Percentiles rank a stretch among this genome's conserved stretches.
phyloP scores from a whole-genome alignment of 2,797 vertebrate genomes.

The Mormyrops attenuatus region DNA sequence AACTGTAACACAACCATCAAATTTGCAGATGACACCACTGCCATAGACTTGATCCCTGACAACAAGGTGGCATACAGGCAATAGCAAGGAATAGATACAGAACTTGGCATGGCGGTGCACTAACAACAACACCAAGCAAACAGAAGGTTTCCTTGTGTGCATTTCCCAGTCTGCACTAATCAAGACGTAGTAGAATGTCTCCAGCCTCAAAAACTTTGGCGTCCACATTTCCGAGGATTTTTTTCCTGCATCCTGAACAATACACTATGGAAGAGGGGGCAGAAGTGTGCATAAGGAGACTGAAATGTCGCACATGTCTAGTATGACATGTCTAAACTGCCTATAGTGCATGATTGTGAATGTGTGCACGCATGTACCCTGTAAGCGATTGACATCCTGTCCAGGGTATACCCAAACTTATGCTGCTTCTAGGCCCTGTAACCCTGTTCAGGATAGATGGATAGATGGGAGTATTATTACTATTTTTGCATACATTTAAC shows the following conservation, averaged over 20 bases:
- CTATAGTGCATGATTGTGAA: neutral
- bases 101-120: neutral
- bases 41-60: neutral
- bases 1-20: neutral
- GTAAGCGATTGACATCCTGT: neutral
- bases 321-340: neutral
- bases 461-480: neutral
- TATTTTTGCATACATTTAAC: neutral
- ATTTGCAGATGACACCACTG: neutral
- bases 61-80: neutral
- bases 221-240: neutral
- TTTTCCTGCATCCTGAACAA: neutral
- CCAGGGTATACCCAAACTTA: neutral
- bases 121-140: neutral
- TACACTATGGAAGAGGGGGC: neutral
- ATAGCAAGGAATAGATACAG: neutral
- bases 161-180: neutral
- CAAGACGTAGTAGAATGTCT: neutral
- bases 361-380: neutral
- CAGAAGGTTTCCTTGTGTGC: neutral
- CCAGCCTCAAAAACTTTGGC: neutral
- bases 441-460: neutral
- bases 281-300: neutral
- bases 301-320: neutral
- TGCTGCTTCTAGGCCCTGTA: neutral